phyloP scores from a whole-genome alignment of 2,888 invertebrate genomes.

The Cheilosia grossa region DNA sequence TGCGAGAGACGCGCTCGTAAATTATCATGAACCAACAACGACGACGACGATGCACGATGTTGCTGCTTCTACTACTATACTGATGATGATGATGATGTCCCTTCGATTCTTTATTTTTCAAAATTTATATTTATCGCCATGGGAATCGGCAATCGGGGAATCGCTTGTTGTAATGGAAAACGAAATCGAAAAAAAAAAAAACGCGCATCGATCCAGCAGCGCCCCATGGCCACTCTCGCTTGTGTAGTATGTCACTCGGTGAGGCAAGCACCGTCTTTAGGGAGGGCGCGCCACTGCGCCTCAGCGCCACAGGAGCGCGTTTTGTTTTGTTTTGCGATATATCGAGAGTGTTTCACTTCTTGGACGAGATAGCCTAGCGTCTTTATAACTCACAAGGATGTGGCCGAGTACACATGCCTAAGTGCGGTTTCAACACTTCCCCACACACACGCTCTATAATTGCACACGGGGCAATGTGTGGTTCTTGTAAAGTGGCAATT shows the following conservation, averaged over 20 bases:
- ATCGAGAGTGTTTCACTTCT: conserved; percentile 63
- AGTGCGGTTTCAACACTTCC: conserved; percentile 64
- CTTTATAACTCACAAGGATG: conserved; percentile 39
- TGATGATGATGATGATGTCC: conserved; percentile 2
- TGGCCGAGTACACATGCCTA: not conserved
- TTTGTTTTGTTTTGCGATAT: conserved; percentile 42
- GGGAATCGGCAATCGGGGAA: conserved; percentile 24
- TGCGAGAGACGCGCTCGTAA: conserved; percentile 44
- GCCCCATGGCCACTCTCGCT: conserved; percentile 35
- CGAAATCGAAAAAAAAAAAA: not conserved
- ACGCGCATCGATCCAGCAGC: conserved; percentile 14
- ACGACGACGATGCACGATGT: conserved; percentile 5
- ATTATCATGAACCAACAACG: conserved; percentile 42
- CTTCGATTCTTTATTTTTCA: conserved; percentile 38
- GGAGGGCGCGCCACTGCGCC: conserved; percentile 47
- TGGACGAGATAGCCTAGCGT: conserved; percentile 3
- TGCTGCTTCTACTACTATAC: not conserved
- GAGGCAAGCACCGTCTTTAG: conserved; percentile 16
- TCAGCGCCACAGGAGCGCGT: conserved; percentile 57
- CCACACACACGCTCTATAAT: conserved; percentile 25
- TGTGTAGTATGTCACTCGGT: conserved; percentile 36
- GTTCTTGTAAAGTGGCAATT: conserved; percentile 53
- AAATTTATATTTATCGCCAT: conserved; percentile 61
- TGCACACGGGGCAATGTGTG: conserved; percentile 19
- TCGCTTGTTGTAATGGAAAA: conserved; percentile 1